phyloP scores from a whole-genome alignment of 1,140 invertebrate genomes.

The Acromyrmex heyeri region DNA sequence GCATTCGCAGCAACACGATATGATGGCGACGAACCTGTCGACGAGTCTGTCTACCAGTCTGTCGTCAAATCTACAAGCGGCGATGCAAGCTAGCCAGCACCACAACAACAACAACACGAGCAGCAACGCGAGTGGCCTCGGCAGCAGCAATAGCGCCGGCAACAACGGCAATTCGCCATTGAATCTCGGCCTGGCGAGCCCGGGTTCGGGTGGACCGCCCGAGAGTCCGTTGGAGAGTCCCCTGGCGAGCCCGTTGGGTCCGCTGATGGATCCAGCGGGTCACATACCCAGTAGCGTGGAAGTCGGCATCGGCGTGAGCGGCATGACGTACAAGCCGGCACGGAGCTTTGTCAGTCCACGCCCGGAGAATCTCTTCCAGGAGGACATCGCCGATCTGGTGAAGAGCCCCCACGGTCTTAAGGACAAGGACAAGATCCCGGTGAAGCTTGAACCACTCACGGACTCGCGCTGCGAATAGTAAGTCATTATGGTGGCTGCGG shows the following conservation, averaged over 20 bases:
- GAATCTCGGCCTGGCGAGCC: conserved; percentile 87
- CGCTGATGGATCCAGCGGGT: conserved; percentile 82
- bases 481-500: conserved; percentile 48
- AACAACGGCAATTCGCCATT: conserved; percentile 87
- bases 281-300: conserved; percentile 86
- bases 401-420: conserved; percentile 86
- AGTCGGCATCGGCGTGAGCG: conserved; percentile 88
- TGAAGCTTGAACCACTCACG: conserved; percentile 85
- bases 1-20: conserved; percentile 88
- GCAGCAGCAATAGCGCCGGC: conserved; percentile 75
- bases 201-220: conserved; percentile 84
- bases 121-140: conserved; percentile 79
- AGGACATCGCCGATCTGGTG: conserved; percentile 88
- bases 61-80: conserved; percentile 85
- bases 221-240: conserved; percentile 87
- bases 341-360: conserved; percentile 88
- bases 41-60: conserved; percentile 82
- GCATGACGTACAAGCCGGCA: conserved; percentile 90
- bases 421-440: conserved; percentile 86
- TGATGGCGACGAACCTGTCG: conserved; percentile 85
- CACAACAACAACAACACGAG: conserved; percentile 83
- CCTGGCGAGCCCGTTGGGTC: conserved; percentile 86
- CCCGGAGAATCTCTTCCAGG: conserved; percentile 89
- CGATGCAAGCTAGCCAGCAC: conserved; percentile 86
- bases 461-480: conserved; percentile 86